A percentile compares a stretch with the other conserved stretches of the same genome.
Conservation (phyloP, 2,113 vertebrate genomes). For the Crotalus horridus region DNA sequence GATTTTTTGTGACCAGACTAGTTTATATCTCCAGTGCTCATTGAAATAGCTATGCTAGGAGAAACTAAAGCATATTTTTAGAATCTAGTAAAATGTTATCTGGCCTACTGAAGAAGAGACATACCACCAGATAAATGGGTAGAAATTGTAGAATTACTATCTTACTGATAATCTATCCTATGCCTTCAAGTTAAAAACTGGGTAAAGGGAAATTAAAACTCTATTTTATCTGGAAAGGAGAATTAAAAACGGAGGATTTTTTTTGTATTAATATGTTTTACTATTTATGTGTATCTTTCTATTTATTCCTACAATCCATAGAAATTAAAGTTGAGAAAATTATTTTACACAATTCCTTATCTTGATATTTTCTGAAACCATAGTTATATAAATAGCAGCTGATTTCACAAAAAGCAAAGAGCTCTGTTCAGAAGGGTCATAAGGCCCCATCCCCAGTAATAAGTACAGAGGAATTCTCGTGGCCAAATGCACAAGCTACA, state of each 20-base stretch:
- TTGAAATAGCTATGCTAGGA: not conserved
- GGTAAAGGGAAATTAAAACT: not conserved
- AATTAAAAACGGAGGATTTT: not conserved
- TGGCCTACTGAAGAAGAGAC: not conserved
- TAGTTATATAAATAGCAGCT: not conserved
- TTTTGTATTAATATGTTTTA: not conserved
- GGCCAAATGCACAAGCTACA: not conserved
- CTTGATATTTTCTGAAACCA: conserved; percentile 18
- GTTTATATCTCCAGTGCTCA: not conserved
- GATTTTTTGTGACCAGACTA: not conserved
- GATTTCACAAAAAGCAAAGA: not conserved
- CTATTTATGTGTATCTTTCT: not conserved
- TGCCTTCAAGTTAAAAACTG: not conserved
- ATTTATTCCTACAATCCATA: not conserved
- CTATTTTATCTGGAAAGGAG: not conserved
- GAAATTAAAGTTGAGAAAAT: not conserved
- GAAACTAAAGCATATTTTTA: not conserved
- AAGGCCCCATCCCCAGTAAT: not conserved
- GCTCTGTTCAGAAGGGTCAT: not conserved
- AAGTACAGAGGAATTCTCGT: not conserved
- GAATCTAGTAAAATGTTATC: not conserved
- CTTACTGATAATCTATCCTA: not conserved
- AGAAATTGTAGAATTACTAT: not conserved
- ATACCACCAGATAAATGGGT: not conserved
- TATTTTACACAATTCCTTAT: not conserved